Evolutionary conservation across 2,888 invertebrate genomes (phyloP), one percentile per base, ranked within the genome.

Genomic region (Ormyrus pomaceus): DNA sequence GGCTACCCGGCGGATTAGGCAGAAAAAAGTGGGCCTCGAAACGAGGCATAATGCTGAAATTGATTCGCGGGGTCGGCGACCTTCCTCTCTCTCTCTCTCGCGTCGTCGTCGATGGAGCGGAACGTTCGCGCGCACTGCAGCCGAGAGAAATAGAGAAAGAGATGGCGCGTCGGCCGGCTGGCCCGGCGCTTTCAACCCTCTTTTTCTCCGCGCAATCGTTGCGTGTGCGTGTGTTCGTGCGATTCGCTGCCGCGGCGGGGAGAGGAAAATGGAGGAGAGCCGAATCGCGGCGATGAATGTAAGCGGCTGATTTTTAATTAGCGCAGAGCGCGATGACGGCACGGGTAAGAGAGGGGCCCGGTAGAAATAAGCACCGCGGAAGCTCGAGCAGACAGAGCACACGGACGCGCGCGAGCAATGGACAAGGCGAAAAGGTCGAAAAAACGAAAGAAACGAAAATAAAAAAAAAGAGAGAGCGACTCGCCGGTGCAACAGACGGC

Each of bases 41-140:
- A 72, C 65, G 62, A 77, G 72, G 81, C 72, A 81, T 78, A 79
- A 73, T 64, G 75, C 50, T 70, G 76, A 76, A 79, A 79, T 68
- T 64, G 81, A 76, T 79, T 82, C 68, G 81, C 78, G 77, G 68
- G 56, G 68, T 70, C 77, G 77, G 62, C 77, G 77, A 70, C 77
- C 70, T 62, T 58, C 46, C 53, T 56, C 50, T 13, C 55, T 6
- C 48, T 19, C 19, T 19, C 19, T 19, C 19, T 19, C 19, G 19
- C 51, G 71, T 50, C 56, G 68, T 70, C 73, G 61, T 55, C 75
- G 78, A 81, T 81, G 71, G 66, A 81, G 77, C 75, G 66, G 74
- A 72, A 76, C 71, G 69, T 56, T 19, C 19, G 19, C 19, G 65
- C 69, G 19, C 19, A 1, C 19, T 19, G 19, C 19, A 19, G 19